A percentile compares a stretch with the other conserved stretches of the same genome.
Evolutionary conservation across 2,797 vertebrate genomes (phyloP).

Genomic region (Ctenosaura bakeri): DNA sequence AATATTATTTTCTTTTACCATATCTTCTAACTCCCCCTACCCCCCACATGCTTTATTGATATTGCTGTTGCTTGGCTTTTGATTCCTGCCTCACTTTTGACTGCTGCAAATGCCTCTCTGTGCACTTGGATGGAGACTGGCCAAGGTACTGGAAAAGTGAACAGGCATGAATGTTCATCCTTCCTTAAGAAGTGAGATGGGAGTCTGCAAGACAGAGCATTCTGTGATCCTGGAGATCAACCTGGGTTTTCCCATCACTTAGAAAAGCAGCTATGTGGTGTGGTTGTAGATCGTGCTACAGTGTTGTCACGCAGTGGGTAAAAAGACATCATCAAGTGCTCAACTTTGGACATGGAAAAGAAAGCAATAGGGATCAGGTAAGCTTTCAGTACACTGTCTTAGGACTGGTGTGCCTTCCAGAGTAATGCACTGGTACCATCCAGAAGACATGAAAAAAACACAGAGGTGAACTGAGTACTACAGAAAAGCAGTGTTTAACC

Average conservation of each 20-base stretch:
- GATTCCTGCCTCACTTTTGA: slow-evolving; percentile 28
- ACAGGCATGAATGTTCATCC: not conserved
- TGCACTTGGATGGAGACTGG: not conserved
- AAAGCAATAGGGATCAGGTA: slow-evolving; percentile 56
- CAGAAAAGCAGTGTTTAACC: not conserved
- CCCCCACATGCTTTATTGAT: slow-evolving; percentile 37
- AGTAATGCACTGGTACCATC: slow-evolving; percentile 7
- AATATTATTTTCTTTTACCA: slow-evolving; percentile 8
- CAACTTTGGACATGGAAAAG: slow-evolving; percentile 20
- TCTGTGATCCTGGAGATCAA: not conserved
- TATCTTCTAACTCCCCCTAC: slow-evolving; percentile 50
- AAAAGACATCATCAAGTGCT: slow-evolving; percentile 9
- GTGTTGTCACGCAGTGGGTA: not conserved
- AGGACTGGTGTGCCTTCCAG: slow-evolving; percentile 21
- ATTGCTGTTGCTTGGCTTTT: slow-evolving; percentile 56
- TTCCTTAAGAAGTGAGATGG: not conserved
- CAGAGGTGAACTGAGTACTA: not conserved
- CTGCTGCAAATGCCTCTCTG: slow-evolving; percentile 17
- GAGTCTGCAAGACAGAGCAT: slow-evolving; percentile 2
- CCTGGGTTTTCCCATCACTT: fast-evolving
- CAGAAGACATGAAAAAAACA: not conserved
- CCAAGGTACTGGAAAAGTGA: not conserved
- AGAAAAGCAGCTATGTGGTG: not conserved
- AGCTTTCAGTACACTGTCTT: slow-evolving; percentile 62
- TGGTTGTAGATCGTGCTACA: slow-evolving; percentile 17